Conservation (phyloP, 2,888 invertebrate genomes). For the Perdita meconis region DNA sequence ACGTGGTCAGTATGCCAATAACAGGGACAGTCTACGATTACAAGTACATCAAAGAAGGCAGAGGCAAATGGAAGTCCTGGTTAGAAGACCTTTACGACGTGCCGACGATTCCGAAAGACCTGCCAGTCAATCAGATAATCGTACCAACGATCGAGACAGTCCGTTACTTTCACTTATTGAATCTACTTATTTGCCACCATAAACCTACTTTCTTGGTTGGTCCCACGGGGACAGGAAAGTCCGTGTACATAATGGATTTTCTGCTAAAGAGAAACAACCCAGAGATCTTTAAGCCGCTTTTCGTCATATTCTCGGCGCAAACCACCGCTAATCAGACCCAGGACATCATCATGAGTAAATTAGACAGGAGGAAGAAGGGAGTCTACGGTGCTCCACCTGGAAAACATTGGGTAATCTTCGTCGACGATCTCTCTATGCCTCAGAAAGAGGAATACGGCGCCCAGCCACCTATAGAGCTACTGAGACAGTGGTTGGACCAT, state of each 20-base stretch:
- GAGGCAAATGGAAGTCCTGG: slow-evolving; percentile 97
- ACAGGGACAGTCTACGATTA: slow-evolving; percentile 94
- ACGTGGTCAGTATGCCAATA: slow-evolving; percentile 92
- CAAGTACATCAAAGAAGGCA: slow-evolving; percentile 94
- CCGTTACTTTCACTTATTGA: slow-evolving; percentile 92
- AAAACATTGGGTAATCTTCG: slow-evolving; percentile 94
- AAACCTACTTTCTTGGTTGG: slow-evolving; percentile 95
- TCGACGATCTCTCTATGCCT: slow-evolving; percentile 98
- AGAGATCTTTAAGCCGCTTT: slow-evolving; percentile 91
- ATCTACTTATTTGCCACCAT: slow-evolving; percentile 90
- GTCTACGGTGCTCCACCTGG: slow-evolving; percentile 79
- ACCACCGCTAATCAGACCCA: slow-evolving; percentile 97
- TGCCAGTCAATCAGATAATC: slow-evolving; percentile 96
- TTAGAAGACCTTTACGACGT: slow-evolving; percentile 91
- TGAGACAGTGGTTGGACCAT: slow-evolving; percentile 96
- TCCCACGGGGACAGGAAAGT: slow-evolving; percentile 98
- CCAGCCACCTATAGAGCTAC: slow-evolving; percentile 96
- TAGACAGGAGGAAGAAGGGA: slow-evolving; percentile 96
- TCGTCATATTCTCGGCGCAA: slow-evolving; percentile 97
- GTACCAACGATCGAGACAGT: slow-evolving; percentile 96
- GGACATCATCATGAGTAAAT: slow-evolving; percentile 96
- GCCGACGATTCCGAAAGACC: slow-evolving; percentile 92
- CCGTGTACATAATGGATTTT: slow-evolving; percentile 94
- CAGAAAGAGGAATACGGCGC: slow-evolving; percentile 95
- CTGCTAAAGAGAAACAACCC: slow-evolving; percentile 92